Evolutionary conservation across 1,140 invertebrate genomes (phyloP), one percentile per base, ranked within the genome.

Genomic region (Antheraea pernyi): DNA sequence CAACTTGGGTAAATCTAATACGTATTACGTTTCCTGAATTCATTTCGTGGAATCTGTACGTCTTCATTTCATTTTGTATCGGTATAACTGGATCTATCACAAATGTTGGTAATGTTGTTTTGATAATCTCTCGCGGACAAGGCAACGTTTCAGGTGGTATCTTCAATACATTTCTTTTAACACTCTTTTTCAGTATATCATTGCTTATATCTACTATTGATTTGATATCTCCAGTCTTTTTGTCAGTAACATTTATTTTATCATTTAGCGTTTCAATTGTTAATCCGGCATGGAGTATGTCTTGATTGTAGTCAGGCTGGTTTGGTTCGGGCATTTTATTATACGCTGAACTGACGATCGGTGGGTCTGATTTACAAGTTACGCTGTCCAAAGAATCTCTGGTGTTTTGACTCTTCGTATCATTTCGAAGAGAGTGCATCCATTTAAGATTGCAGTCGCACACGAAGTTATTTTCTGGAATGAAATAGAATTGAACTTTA

Each of bases 381-480:
- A 96, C 92, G 59, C 94, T 92, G 60, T 96, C 95, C 59, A 97
- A 89, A 36, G 95, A 94, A 69, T 94, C 93, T 72, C 94, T 94
- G 68, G 96, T 94, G 78, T 94, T 94, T 69, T 92, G 87, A 81
- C 95, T 96, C 83, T 94, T 94, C 70, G 96, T 96, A 71, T 96
- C 95, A 84, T 96, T 96, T 72, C 94, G 94, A 68, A 97, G 86
- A 48, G 92, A 92, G 86, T 95, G 95, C 88, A 97, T 95, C 96
- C 96, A 97, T 66, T 95, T 93, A 69, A 97, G 90, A 71, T 95
- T 94, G 84, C 96, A 97, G 93, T 97, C 95, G 89, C 96, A 97
- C 71, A 95, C 93, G 90, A 97, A 95, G 84, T 95, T 95, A 92
- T 97, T 97, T 80, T 95, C 96, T 97, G 94, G 69, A 93, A 93